These are phyloP conservation scores for Melitaea cinxia DNA, from an alignment of 1,140 invertebrate genomes.

Conservation along the genomic window DNA sequence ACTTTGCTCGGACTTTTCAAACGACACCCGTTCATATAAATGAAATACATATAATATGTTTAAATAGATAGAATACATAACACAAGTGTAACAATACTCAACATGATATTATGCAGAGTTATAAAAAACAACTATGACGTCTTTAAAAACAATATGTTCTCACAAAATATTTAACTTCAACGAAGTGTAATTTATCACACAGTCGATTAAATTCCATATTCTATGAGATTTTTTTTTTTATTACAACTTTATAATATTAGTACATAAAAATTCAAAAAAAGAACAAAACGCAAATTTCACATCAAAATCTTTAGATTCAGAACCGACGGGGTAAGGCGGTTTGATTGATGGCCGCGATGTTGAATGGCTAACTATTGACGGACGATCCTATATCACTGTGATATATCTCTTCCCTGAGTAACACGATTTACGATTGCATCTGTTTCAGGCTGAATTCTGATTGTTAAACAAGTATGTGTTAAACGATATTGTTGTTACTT, in stretches of 20 bases:
- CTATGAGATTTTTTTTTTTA: too few species aligned
- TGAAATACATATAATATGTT: too few species aligned
- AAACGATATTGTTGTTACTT: background rate
- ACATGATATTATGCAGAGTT: too few species aligned
- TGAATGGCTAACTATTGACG: slow-evolving; percentile 1
- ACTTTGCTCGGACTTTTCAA: too few species aligned
- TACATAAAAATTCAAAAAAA: background rate
- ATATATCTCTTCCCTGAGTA: slow-evolving; percentile 6
- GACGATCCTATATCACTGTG: slow-evolving; percentile 10
- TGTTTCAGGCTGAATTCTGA: background rate
- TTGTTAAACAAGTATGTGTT: background rate
- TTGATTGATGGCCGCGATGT: slow-evolving; percentile 5
- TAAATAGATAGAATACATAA: too few species aligned
- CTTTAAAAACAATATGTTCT: too few species aligned
- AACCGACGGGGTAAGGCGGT: background rate
- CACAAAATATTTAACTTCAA: too few species aligned
- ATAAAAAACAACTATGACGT: too few species aligned
- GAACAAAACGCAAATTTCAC: slow-evolving; percentile 6
- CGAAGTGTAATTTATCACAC: too few species aligned
- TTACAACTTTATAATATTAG: background rate
- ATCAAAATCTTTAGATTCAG: background rate
- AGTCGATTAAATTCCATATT: background rate
- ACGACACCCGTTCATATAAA: too few species aligned
- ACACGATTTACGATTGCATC: slow-evolving; percentile 6
- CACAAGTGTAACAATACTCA: too few species aligned